Percentiles rank a stretch among this genome's conserved stretches.
Evolutionary conservation across 1,140 invertebrate species (phyloP).

Genomic region (Paraescarpia echinospica): DNA sequence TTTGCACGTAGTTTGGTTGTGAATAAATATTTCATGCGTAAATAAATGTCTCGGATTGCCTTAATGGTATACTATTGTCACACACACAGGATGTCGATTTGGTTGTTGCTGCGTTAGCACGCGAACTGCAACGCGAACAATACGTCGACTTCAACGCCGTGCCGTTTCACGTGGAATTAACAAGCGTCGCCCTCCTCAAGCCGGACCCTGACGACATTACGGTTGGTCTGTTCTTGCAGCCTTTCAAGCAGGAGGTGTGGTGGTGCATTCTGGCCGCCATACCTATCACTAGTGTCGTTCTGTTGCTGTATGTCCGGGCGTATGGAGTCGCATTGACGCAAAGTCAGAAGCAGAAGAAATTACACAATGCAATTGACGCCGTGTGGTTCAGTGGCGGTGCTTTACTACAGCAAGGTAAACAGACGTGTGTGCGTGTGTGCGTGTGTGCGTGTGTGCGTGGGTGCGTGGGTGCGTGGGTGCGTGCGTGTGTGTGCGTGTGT

Average conservation of each 20-base stretch:
- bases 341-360: background rate
- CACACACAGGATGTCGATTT: background rate
- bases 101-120: background rate
- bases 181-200: background rate
- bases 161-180: background rate
- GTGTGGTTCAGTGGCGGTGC: background rate
- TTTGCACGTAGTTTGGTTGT: too few species aligned
- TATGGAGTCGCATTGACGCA: background rate
- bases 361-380: background rate
- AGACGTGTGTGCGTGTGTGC: too few species aligned
- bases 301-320: background rate
- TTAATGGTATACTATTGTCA: background rate
- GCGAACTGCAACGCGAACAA: background rate
- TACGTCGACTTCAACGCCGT: background rate
- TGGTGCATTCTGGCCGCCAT: background rate
- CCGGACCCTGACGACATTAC: background rate
- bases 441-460: background rate
- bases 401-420: background rate
- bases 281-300: background rate
- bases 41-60: too few species aligned
- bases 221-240: background rate
- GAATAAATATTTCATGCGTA: too few species aligned
- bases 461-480: background rate
- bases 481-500: background rate
- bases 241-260: background rate